Evolutionary conservation across 2,113 vertebrate species (phyloP).

Genomic region (Scopus umbretta): DNA sequence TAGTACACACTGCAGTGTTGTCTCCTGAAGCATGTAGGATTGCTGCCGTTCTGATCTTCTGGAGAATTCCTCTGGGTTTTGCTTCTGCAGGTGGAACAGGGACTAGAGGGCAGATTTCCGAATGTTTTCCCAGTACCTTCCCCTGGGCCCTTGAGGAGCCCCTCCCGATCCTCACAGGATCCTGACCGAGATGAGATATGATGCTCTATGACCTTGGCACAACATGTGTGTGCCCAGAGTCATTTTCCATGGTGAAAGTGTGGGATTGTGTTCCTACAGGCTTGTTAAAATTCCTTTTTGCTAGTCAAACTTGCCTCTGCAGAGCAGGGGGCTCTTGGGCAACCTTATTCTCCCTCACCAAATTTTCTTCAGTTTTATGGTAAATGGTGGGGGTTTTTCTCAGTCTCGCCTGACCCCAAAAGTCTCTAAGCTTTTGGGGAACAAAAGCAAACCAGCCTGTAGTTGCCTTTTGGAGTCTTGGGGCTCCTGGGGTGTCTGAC

Average conservation of each 20-base stretch:
- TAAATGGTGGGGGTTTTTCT: not conserved
- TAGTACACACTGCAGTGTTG: not conserved
- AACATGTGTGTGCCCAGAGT: accelerated
- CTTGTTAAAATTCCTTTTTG: not conserved
- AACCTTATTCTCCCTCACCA: not conserved
- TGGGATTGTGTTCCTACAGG: not conserved
- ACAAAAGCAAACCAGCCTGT: not conserved
- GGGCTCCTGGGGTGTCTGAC: not conserved
- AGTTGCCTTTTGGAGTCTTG: not conserved
- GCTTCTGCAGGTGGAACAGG: not conserved
- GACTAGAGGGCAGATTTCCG: not conserved
- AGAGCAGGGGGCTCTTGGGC: not conserved
- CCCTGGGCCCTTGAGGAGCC: accelerated
- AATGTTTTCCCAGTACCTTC: not conserved
- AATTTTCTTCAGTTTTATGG: not conserved
- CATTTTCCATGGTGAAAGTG: accelerated
- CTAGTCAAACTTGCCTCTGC: not conserved
- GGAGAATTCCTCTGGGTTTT: not conserved
- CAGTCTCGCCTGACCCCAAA: not conserved
- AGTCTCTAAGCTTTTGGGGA: not conserved
- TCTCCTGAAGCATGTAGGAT: not conserved
- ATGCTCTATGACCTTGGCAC: not conserved
- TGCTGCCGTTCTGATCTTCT: accelerated
- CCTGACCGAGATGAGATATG: accelerated
- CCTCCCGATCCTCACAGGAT: not conserved